A percentile compares a stretch with the other conserved stretches of the same genome.
Evolutionary conservation across 2,113 vertebrate genomes (phyloP).

Genomic region (Potamarius usumacintae): DNA sequence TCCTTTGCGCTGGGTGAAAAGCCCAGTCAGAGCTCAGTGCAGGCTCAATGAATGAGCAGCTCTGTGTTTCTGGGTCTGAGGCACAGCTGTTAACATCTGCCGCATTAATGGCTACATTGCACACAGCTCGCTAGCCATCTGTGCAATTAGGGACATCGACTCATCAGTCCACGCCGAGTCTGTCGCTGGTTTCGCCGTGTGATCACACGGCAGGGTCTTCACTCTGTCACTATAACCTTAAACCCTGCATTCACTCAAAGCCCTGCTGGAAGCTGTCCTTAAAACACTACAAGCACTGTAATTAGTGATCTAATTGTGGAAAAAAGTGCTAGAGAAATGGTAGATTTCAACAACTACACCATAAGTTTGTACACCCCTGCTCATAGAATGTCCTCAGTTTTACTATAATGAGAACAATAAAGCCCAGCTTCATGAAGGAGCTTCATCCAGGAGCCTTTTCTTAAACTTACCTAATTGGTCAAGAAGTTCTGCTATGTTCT

Average conservation of each 20-base stretch:
- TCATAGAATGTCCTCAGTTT: not conserved
- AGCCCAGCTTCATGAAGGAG: not conserved
- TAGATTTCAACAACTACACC: not conserved
- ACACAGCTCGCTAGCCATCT: constrained; percentile 16
- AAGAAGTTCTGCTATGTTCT: not conserved
- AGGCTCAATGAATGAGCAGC: not conserved
- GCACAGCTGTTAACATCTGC: constrained; percentile 48
- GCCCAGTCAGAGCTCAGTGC: not conserved
- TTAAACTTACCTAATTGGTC: not conserved
- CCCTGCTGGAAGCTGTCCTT: not conserved
- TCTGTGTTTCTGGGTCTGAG: not conserved
- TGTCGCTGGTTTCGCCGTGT: not conserved
- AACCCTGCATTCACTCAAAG: not conserved
- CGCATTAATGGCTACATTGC: constrained; percentile 28
- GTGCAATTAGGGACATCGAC: constrained; percentile 12
- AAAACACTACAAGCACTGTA: not conserved
- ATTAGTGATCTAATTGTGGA: not conserved
- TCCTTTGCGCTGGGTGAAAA: not conserved
- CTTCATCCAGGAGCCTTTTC: not conserved
- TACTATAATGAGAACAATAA: not conserved
- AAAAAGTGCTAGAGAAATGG: not conserved
- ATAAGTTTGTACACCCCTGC: not conserved
- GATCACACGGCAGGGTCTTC: not conserved
- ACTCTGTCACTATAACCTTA: not conserved
- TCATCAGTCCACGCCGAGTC: constrained; percentile 1